Evolutionary conservation across 2,888 invertebrate genomes (phyloP), one percentile per base, ranked within the genome.

Genomic region (Hydraecia micacea): DNA sequence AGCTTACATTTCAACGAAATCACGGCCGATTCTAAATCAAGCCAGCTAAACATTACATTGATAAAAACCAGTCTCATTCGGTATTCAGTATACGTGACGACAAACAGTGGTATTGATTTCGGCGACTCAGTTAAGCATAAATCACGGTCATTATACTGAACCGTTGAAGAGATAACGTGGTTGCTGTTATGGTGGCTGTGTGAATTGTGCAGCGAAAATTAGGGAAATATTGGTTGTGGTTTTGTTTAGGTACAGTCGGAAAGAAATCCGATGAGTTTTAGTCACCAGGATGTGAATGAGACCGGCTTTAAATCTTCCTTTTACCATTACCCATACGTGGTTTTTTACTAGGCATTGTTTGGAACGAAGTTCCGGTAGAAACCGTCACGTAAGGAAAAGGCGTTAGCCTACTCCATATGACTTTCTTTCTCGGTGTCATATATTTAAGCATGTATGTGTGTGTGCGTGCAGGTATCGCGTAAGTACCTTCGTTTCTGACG

Each of bases 31-130:
- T 52, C 82, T 72, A 81, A 82, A 85, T 81, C 81, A 81, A 76
- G 62, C 52, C 49, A 32, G 76, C 66, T 81, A 77, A 84, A 68
- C 84, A 80, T 80, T 63, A 80, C 74, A 76, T 78, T 79, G 80
- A 83, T 81, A 81, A 83, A 84, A 86, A 83, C 68, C 72, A 70
- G 11, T 70, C 83, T 83, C 80, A 85, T 87, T 87, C 42, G 7
- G 79, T 76, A 88, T 85, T 83, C 88, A 63, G 77, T 75, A 21
- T 77, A 65, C 73, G 77, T 49, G 74, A 79, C 74, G 46, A 73
- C 85, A 82, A 84, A 86, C 77, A 83, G 49, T 66, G 74, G 78
- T 87, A 86, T 87, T 81, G 88, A 87, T 87, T 87, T 82, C 82
- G 66, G 60, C 60, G 70, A 70, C 46, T 73, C 80, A 63, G 62